Percentiles rank a stretch among this genome's conserved stretches.
These are phyloP conservation scores for Entomobrya proxima DNA, from an alignment of 2,888 invertebrate species.

Conservation along the genomic window DNA sequence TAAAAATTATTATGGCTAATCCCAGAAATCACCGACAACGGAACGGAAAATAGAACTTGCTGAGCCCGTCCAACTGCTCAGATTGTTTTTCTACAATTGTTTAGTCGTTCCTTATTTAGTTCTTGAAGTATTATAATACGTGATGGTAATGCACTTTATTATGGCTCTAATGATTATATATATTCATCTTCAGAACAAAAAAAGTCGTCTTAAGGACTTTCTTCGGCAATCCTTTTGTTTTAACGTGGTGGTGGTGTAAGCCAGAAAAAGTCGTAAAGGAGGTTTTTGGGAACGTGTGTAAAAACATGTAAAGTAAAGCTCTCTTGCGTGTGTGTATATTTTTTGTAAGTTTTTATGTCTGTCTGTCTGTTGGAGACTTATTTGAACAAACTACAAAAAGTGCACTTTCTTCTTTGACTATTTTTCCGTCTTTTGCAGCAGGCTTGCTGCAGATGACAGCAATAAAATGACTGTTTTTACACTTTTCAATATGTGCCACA, in stretches of 20 bases:
- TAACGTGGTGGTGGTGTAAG: neutral
- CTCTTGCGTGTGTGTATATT: neutral
- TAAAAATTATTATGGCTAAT: conserved; percentile 32
- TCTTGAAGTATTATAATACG: neutral
- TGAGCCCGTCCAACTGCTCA: neutral
- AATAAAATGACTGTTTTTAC: conserved; percentile 42
- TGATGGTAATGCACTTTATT: neutral
- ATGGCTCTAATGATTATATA: conserved; percentile 29
- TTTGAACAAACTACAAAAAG: neutral
- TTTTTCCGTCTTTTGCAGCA: neutral
- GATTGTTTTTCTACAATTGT: neutral
- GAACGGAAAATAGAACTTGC: neutral
- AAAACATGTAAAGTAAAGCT: neutral
- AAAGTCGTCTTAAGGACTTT: conserved; percentile 23
- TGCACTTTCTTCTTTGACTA: neutral
- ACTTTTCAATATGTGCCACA: neutral
- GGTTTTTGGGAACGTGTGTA: conserved; percentile 19
- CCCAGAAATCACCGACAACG: conserved; percentile 38
- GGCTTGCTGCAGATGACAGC: conserved; percentile 25
- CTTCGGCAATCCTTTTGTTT: conserved; percentile 54
- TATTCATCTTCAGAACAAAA: conserved; percentile 5
- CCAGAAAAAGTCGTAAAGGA: conserved; percentile 24
- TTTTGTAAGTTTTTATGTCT: neutral
- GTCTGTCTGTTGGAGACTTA: neutral
- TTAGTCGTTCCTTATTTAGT: conserved; percentile 3